Percentiles rank a stretch among this genome's conserved stretches.
These are phyloP conservation scores for Cebus imitator DNA, from an alignment of 2,113 vertebrate genomes.

Conservation along the genomic window DNA sequence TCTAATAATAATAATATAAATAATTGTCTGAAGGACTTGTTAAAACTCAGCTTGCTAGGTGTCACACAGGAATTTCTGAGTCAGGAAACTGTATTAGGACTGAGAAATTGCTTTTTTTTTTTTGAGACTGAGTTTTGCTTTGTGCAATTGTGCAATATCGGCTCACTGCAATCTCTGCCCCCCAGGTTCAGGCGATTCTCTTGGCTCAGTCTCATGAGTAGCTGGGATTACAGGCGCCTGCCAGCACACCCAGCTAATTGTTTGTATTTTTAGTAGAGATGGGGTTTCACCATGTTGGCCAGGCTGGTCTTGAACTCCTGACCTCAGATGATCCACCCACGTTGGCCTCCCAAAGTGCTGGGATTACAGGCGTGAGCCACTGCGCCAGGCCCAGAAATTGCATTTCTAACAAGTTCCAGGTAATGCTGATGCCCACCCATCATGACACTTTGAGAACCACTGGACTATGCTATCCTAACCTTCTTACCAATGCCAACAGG, in stretches of 20 bases:
- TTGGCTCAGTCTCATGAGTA: neutral
- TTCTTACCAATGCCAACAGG: neutral
- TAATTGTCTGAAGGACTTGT: neutral
- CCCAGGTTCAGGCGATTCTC: neutral
- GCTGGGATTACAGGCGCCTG: too few relatives aligned
- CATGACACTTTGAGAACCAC: neutral
- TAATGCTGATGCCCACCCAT: neutral
- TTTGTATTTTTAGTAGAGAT: neutral
- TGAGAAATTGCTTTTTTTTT: neutral
- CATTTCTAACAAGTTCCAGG: slow-evolving; percentile 24
- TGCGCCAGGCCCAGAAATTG: neutral
- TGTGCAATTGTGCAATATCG: neutral
- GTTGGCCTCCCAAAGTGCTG: neutral
- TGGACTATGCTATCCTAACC: neutral
- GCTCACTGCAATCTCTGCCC: neutral
- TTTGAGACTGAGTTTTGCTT: too few relatives aligned
- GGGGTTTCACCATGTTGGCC: neutral
- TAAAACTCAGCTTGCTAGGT: neutral
- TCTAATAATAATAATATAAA: neutral
- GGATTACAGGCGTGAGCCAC: neutral
- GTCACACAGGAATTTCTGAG: neutral
- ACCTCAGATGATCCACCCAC: neutral
- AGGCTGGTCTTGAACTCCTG: neutral
- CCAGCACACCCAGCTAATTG: neutral
- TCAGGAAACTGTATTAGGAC: neutral